Conservation (phyloP, 2,888 invertebrate genomes). For the Leucania comma region DNA sequence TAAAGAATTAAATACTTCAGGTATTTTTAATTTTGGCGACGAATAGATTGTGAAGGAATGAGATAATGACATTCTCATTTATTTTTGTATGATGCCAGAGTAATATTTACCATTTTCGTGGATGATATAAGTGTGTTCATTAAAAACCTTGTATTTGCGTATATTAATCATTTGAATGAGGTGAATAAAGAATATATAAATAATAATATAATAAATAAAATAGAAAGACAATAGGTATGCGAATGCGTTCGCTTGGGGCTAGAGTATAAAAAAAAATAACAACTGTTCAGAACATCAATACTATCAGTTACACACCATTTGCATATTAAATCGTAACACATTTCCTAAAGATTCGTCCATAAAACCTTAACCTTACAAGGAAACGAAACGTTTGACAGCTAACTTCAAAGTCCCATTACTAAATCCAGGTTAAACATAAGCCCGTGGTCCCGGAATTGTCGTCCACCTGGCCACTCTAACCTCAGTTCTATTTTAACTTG, state of each 20-base stretch:
- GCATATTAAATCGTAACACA: not conserved
- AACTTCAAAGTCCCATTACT: slow-evolving; percentile 34
- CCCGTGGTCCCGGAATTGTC: slow-evolving; percentile 25
- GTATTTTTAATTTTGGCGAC: slow-evolving; percentile 2
- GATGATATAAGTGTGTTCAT: not conserved
- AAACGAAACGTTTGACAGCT: slow-evolving; percentile 28
- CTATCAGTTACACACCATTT: not conserved
- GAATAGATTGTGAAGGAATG: not conserved
- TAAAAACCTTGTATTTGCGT: not conserved
- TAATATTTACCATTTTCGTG: not conserved
- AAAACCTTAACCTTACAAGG: slow-evolving; percentile 9
- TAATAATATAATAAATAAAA: too few species aligned
- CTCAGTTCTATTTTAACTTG: slow-evolving; percentile 59
- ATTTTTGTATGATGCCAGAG: not conserved
- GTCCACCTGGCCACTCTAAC: slow-evolving; percentile 53
- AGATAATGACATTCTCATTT: not conserved
- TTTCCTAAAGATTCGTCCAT: not conserved
- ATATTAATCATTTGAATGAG: too few species aligned
- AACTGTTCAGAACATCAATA: not conserved
- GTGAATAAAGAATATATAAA: too few species aligned
- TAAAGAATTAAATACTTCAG: slow-evolving; percentile 15
- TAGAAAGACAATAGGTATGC: too few species aligned
- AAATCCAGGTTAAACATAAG: slow-evolving; percentile 35
- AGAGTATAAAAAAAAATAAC: too few species aligned
- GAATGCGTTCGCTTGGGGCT: too few species aligned